These are phyloP conservation scores for Ceramica pisi DNA, from an alignment of 2,888 invertebrate genomes.

Conservation along the genomic window DNA sequence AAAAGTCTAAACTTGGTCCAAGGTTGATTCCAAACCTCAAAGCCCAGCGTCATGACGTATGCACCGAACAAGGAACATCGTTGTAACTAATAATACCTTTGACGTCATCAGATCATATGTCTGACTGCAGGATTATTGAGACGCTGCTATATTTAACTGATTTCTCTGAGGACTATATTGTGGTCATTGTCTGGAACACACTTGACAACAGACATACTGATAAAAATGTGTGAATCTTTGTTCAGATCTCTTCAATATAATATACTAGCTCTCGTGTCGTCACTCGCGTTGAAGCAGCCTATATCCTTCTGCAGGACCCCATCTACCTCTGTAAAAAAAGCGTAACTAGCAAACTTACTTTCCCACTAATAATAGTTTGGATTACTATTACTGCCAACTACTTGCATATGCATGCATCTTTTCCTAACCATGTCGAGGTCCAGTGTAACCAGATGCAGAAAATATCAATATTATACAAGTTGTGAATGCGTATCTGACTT, in stretches of 20 bases:
- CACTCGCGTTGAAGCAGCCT: no score
- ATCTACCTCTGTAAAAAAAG: no score
- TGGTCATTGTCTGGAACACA: conserved; percentile 41
- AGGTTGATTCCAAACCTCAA: conserved; percentile 36
- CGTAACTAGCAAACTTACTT: no score
- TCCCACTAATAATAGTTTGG: no score
- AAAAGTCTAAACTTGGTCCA: conserved; percentile 12
- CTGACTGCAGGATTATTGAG: conserved; percentile 62
- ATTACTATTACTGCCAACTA: no score
- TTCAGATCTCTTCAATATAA: not conserved
- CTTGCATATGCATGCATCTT: no score
- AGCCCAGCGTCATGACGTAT: conserved; percentile 58
- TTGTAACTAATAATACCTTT: conserved; percentile 71
- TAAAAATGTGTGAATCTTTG: conserved; percentile 2
- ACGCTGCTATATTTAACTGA: conserved; percentile 56
- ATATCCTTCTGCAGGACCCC: no score
- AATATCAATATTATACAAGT: no score
- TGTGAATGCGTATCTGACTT: no score
- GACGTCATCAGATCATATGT: conserved; percentile 75
- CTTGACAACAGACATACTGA: not conserved
- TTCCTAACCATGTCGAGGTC: no score
- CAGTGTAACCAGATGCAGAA: no score
- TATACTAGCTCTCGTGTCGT: not conserved
- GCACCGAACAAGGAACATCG: conserved; percentile 69
- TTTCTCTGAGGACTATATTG: conserved; percentile 35